Evolutionary conservation across 2,888 invertebrate genomes (phyloP).

Genomic region (Psylliodes chrysocephalus): DNA sequence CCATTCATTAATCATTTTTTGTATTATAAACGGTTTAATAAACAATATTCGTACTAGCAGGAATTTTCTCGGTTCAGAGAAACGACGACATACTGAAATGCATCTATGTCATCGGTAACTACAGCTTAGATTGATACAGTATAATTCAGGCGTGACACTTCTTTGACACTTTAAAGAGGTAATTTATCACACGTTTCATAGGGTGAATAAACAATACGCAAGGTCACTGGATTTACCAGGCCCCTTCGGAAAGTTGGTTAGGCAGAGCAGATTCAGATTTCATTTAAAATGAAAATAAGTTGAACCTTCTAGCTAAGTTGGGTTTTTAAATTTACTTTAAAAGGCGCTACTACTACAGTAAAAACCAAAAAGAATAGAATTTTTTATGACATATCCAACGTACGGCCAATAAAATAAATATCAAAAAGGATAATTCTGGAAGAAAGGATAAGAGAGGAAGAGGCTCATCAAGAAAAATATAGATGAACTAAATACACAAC

Average conservation of each 20-base stretch:
- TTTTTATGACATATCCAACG: too few species aligned
- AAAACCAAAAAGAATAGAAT: too few species aligned
- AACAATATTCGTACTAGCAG: background rate
- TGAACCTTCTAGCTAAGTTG: too few species aligned
- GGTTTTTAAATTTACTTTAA: too few species aligned
- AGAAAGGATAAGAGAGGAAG: too few species aligned
- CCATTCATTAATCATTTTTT: background rate
- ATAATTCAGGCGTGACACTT: slow-evolving; percentile 55
- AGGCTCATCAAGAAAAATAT: too few species aligned
- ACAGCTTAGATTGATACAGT: slow-evolving; percentile 49
- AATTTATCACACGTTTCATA: slow-evolving; percentile 53
- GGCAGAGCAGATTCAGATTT: too few species aligned
- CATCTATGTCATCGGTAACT: slow-evolving; percentile 27
- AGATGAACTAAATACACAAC: too few species aligned
- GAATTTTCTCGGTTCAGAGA: slow-evolving; percentile 19
- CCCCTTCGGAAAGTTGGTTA: background rate
- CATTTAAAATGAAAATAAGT: too few species aligned
- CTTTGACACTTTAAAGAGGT: slow-evolving; percentile 59
- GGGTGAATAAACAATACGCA: slow-evolving; percentile 39
- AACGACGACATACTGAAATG: slow-evolving; percentile 24
- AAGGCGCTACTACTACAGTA: too few species aligned
- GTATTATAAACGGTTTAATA: background rate
- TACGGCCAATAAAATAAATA: too few species aligned
- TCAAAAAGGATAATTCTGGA: too few species aligned
- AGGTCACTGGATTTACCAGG: slow-evolving; percentile 26